Evolutionary conservation across 2,888 invertebrate genomes (phyloP), one percentile per base, ranked within the genome.

Genomic region (Volucella inflata): DNA sequence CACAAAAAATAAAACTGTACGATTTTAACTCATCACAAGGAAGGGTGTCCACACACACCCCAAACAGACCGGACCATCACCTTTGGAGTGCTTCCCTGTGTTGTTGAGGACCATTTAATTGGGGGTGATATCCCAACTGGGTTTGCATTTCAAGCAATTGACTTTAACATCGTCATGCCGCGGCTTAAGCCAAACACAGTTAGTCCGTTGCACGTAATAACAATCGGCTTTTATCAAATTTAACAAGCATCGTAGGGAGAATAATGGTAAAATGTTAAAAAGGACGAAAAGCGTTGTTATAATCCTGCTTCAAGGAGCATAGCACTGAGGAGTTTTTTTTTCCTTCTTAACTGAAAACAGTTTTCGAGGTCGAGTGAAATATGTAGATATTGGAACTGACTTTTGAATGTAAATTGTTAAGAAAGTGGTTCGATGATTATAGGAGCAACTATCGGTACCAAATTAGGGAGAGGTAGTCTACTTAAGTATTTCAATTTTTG

Each of bases 191-290:
- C 77, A 71, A 77, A 72, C 71, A 71, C 71, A 48, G 71, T 72
- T 77, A 62, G 82, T 67, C 55, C 62, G 81, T 82, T 87, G 87
- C 88, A 87, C 87, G 87, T 87, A 88, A 88, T 88, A 88, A 88
- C 88, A 87, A 88, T 88, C 84, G 88, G 78, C 88, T 88, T 88
- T 88, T 88, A 88, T 88, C 88, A 88, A 88, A 88, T 88, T 88
- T 88, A 88, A 88, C 88, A 88, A 88, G 88, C 88, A 78, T 70
- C 74, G 59, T 59, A 30, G 62, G 48, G 68, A 72, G 68, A 83
- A 74, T 68, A 55, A 83, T 83, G 79, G 79, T 62, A 48, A 72
- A 83, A 72, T 53, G 76, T 55, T 78, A 78, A 83, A 83, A 83
- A 72, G 60, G 59, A 68, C 57, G 68, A 74, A 68, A 64, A 53